Evolutionary conservation across 2,888 invertebrate genomes (phyloP).

Genomic region (Andrena chrysosceles): DNA sequence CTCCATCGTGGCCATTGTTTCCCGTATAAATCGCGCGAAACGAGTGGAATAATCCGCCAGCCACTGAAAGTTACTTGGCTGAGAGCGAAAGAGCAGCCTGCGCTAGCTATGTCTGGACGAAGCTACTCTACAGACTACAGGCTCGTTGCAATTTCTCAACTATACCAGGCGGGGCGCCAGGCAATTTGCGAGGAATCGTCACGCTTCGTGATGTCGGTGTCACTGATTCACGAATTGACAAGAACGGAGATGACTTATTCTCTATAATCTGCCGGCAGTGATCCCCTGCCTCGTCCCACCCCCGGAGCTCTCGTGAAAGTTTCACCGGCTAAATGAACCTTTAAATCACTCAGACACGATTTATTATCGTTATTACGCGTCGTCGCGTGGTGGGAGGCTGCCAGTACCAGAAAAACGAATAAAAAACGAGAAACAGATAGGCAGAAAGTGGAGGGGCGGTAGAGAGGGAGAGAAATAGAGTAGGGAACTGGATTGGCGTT

Average conservation of each 20-base stretch:
- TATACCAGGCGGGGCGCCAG: neutral
- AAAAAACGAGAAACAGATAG: conserved; percentile 55
- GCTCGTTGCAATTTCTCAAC: conserved; percentile 28
- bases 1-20: conserved; percentile 5
- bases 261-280: conserved; percentile 42
- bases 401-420: conserved; percentile 42
- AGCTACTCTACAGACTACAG: neutral
- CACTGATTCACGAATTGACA: conserved; percentile 52
- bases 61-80: conserved; percentile 1
- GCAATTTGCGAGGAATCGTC: conserved; percentile 32
- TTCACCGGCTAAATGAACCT: conserved; percentile 63
- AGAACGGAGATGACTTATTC: conserved; percentile 55
- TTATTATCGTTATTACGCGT: conserved; percentile 74
- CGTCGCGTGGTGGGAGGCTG: conserved; percentile 60
- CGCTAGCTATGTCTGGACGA: neutral
- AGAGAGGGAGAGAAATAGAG: conserved; percentile 30
- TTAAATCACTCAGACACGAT: conserved; percentile 72
- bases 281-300: neutral
- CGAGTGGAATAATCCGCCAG: conserved; percentile 16
- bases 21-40: conserved; percentile 7
- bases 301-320: conserved; percentile 40
- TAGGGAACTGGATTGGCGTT: conserved; percentile 51
- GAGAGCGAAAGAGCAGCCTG: neutral
- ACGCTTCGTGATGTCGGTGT: conserved; percentile 30
- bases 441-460: conserved; percentile 9